These are phyloP conservation scores for Monomorium pharaonis DNA, from an alignment of 1,140 invertebrate genomes.

Conservation along the genomic window DNA sequence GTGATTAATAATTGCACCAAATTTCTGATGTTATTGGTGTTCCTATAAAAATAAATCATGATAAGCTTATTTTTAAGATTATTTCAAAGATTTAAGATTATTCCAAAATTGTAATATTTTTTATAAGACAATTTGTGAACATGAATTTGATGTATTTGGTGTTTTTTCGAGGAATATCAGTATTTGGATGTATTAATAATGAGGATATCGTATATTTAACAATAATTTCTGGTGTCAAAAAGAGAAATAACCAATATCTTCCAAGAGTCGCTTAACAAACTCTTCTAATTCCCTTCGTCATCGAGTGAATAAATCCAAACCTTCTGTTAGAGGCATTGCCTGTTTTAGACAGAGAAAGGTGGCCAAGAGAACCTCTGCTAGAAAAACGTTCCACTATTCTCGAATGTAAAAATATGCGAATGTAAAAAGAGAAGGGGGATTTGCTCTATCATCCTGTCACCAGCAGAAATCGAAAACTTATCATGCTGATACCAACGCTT, in stretches of 20 bases:
- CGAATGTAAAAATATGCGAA: slow-evolving; percentile 54
- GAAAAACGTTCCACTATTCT: slow-evolving; percentile 30
- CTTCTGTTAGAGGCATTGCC: slow-evolving; percentile 60
- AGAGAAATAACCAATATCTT: slow-evolving; percentile 22
- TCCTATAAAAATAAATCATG: not conserved
- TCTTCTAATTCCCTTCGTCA: slow-evolving; percentile 52
- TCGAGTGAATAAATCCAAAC: slow-evolving; percentile 48
- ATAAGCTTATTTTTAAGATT: not conserved
- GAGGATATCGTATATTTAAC: not conserved
- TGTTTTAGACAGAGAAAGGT: slow-evolving; percentile 24
- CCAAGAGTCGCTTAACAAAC: not conserved
- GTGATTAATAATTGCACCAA: not conserved
- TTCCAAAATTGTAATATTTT: not conserved
- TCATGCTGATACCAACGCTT: slow-evolving; percentile 37
- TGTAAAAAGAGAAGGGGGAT: slow-evolving; percentile 38
- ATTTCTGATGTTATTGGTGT: not conserved
- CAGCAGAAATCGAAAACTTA: slow-evolving; percentile 58
- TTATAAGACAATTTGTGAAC: not conserved
- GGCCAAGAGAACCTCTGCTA: not conserved
- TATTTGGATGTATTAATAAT: slow-evolving; percentile 1
- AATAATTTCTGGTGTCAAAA: slow-evolving; percentile 2
- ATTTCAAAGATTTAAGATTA: not conserved
- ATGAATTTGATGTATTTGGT: not conserved
- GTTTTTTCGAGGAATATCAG: not conserved
- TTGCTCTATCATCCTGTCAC: slow-evolving; percentile 46